Evolutionary conservation across 2,888 invertebrate species (phyloP), one percentile per base, ranked within the genome.

Genomic region (Brenthis daphne): DNA sequence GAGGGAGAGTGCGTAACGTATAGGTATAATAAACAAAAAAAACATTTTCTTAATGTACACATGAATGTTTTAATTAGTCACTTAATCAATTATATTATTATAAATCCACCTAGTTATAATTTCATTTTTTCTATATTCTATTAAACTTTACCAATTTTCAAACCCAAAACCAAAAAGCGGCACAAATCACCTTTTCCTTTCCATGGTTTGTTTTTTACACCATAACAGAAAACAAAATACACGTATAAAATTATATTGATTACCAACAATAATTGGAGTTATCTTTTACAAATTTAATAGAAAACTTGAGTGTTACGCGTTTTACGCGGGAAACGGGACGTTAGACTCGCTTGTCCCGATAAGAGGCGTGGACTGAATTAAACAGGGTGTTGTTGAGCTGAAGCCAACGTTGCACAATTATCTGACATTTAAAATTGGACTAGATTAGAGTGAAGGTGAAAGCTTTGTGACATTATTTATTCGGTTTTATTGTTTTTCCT

Each of bases 361-460:
- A 79, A 78, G 78, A 81, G 77, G 74, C 81, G 77, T 74, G 79
- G 80, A 86, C 85, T 85, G 81, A 85, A 87, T 82, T 85, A 83
- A 81, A 82, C 85, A 85, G 79, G 83, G 73, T 74, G 75, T 78
- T 80, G 85, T 88, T 89, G 90, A 89, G 83, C 81, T 79, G 83
- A 82, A 85, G 91, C 90, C 91, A 89, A 86, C 75, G 86, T 90
- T 91, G 85, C 91, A 91, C 91, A 92, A 92, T 91, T 90, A 90
- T 89, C 90, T 92, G 92, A 92, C 91, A 92, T 92, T 92, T 91
- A 90, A 92, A 92, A 92, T 90, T 88, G 90, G 91, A 90, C 85
- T 90, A 85, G 83, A 85, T 73, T 68, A 67, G 64, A 68, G 61
- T 61, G 67, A 67, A 70, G 68, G 67, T 60, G 63, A 67, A 70